These are phyloP conservation scores for Scatophagus argus DNA, from an alignment of 2,113 vertebrate species.

Conservation along the genomic window DNA sequence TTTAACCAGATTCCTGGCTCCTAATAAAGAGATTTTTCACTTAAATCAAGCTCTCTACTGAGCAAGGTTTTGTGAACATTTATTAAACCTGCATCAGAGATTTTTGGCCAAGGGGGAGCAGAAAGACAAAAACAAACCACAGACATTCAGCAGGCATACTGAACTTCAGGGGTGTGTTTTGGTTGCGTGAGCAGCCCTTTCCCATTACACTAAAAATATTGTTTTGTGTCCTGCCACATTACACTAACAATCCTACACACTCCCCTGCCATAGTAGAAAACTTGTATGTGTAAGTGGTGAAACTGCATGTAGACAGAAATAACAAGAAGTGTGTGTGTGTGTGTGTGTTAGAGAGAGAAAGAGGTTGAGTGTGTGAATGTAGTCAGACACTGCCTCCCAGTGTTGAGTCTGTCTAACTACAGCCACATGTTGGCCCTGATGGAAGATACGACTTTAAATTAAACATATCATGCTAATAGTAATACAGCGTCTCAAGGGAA, in stretches of 20 bases:
- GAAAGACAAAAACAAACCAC: not conserved
- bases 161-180: not conserved
- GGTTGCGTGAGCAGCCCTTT: not conserved
- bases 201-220: not conserved
- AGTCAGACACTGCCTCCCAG: conserved; percentile 61
- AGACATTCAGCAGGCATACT: not conserved
- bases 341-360: not conserved
- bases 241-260: conserved; percentile 36
- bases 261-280: conserved; percentile 15
- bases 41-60: not conserved
- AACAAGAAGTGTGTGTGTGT: not conserved
- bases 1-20: not conserved
- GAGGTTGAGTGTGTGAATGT: not conserved
- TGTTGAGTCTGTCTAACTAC: conserved; percentile 56
- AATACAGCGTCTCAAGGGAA: not conserved
- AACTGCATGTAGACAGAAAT: conserved; percentile 18
- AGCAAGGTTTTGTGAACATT: not conserved
- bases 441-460: not conserved
- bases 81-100: conserved; percentile 6
- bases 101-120: not conserved
- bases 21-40: not conserved
- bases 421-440: not conserved
- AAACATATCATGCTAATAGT: not conserved
- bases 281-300: not conserved
- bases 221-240: not conserved